Evolutionary conservation across 1,140 invertebrate genomes (phyloP).

Genomic region (Lepeophtheirus salmonis): DNA sequence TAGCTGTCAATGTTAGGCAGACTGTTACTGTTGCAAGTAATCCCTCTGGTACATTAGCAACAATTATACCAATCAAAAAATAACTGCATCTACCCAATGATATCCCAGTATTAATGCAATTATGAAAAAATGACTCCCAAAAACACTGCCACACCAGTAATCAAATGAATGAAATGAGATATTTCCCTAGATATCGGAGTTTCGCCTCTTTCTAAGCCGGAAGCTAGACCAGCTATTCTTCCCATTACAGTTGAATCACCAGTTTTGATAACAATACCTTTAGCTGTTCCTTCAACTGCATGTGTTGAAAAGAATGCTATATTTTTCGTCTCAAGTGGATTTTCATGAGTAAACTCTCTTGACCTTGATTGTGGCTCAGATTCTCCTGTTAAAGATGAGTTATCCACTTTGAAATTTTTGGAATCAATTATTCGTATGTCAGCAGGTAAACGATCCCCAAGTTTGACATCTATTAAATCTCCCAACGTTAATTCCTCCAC

Average conservation of each 20-base stretch:
- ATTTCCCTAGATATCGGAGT: constrained; percentile 67
- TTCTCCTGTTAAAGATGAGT: constrained; percentile 55
- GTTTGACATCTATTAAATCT: constrained; percentile 58
- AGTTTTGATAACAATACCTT: constrained; percentile 53
- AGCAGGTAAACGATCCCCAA: constrained; percentile 63
- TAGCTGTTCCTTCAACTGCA: constrained; percentile 43
- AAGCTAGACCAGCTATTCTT: constrained; percentile 57
- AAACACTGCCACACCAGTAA: constrained; percentile 94
- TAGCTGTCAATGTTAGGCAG: constrained; percentile 77
- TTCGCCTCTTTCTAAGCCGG: constrained; percentile 46
- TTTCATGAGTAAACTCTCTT: constrained; percentile 40
- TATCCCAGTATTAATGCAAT: constrained; percentile 93
- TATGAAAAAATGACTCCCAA: constrained; percentile 88
- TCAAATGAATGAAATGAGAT: constrained; percentile 95
- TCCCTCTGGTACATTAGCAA: constrained; percentile 37
- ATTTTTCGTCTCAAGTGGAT: constrained; percentile 49
- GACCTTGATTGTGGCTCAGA: constrained; percentile 41
- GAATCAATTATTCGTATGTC: constrained; percentile 53
- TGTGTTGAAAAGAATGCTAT: constrained; percentile 50
- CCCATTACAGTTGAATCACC: constrained; percentile 71
- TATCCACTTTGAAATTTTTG: constrained; percentile 51
- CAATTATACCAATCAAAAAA: constrained; percentile 70
- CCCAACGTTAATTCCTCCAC: constrained; percentile 51
- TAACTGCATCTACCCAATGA: constrained; percentile 92
- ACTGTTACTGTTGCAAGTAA: constrained; percentile 92